Evolutionary conservation across 2,888 invertebrate species (phyloP).

Genomic region (Apoderus coryli): DNA sequence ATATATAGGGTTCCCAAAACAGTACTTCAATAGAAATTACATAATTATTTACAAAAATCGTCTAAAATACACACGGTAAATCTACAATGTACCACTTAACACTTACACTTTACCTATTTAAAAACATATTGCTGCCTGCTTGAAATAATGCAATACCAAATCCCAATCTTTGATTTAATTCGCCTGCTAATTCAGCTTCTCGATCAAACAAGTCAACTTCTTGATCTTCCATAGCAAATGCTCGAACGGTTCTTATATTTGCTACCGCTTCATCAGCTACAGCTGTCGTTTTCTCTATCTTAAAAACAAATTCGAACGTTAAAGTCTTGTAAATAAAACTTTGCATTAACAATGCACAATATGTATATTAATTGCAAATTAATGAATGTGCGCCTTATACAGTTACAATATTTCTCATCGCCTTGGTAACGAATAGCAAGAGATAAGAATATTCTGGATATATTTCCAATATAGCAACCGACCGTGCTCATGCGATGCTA

Average conservation of each 20-base stretch:
- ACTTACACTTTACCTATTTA: slow-evolving; percentile 61
- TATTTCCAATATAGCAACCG: too few species aligned
- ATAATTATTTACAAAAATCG: neutral
- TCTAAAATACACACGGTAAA: too few species aligned
- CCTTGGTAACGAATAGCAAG: too few species aligned
- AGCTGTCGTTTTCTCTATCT: slow-evolving; percentile 74
- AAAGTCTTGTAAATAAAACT: too few species aligned
- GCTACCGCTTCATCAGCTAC: slow-evolving; percentile 88
- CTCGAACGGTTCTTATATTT: slow-evolving; percentile 85
- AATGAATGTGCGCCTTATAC: too few species aligned
- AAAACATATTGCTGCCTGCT: slow-evolving; percentile 71
- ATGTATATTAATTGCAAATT: too few species aligned
- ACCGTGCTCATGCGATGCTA: too few species aligned
- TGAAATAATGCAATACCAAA: slow-evolving; percentile 87
- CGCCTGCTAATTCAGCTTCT: slow-evolving; percentile 61
- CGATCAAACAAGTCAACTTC: slow-evolving; percentile 57
- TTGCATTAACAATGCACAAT: too few species aligned
- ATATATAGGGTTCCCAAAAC: slow-evolving; percentile 79
- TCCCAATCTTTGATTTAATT: slow-evolving; percentile 65
- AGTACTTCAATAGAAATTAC: slow-evolving; percentile 39
- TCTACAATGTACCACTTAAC: too few species aligned
- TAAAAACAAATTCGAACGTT: too few species aligned
- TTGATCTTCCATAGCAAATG: slow-evolving; percentile 83
- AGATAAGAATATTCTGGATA: too few species aligned
- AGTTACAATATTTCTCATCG: too few species aligned